A percentile compares a stretch with the other conserved stretches of the same genome.
Evolutionary conservation across 2,797 vertebrate genomes (phyloP).

Genomic region (Syncerus caffer): DNA sequence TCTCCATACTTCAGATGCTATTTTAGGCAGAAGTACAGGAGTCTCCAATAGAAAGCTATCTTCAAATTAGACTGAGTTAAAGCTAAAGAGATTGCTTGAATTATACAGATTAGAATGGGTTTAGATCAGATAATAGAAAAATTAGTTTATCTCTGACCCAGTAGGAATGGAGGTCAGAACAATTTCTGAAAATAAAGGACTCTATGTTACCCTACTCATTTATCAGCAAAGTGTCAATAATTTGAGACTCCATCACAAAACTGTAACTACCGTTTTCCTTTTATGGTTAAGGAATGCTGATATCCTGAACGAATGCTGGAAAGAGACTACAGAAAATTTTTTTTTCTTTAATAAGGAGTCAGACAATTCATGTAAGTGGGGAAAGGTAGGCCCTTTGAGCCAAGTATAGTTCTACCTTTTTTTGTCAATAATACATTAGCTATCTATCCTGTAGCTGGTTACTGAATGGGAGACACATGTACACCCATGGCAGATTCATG

Average conservation of each 20-base stretch:
- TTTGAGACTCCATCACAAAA: neutral
- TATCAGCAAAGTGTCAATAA: neutral
- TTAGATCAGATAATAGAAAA: neutral
- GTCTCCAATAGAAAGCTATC: neutral
- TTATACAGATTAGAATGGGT: neutral
- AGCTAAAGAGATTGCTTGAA: neutral
- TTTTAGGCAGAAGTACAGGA: constrained; percentile 1
- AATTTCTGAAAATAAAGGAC: neutral
- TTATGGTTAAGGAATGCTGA: neutral
- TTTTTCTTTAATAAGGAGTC: constrained; percentile 12
- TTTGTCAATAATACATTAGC: neutral
- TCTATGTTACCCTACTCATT: neutral
- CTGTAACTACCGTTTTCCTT: neutral
- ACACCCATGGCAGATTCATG: too few species aligned
- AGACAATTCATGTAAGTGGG: neutral
- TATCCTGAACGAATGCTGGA: neutral
- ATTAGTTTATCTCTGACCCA: neutral
- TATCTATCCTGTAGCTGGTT: neutral
- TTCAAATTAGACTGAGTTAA: neutral
- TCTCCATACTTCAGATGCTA: neutral
- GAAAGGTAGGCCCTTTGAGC: neutral
- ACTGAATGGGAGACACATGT: neutral
- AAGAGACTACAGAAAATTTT: neutral
- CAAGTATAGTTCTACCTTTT: neutral
- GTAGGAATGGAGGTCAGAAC: neutral